phyloP scores from a whole-genome alignment of 2,113 vertebrate genomes.

The Eptatretus burgeri region DNA sequence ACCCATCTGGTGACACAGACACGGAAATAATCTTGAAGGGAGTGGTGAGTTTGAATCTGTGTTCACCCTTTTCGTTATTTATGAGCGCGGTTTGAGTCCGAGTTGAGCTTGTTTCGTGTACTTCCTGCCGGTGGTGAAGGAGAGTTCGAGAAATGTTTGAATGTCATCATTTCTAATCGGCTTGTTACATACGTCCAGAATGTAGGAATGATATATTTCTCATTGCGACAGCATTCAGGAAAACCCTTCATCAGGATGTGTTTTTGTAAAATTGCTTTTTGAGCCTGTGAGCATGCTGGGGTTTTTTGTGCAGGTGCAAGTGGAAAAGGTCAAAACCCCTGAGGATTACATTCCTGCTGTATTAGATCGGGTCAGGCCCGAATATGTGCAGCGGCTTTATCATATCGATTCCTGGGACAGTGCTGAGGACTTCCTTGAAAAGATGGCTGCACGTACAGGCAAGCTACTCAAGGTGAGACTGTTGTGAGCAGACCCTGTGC shows the following conservation, averaged over 20 bases:
- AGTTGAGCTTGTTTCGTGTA: too few relatives aligned
- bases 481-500: background rate
- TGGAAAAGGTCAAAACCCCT: slow-evolving; percentile 76
- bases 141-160: too few relatives aligned
- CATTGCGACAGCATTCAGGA: too few relatives aligned
- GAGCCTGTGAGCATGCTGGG: background rate
- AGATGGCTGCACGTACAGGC: slow-evolving; percentile 51
- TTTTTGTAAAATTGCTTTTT: background rate
- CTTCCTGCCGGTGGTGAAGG: too few relatives aligned
- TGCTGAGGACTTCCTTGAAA: slow-evolving; percentile 71
- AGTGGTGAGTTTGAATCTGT: slow-evolving; percentile 31
- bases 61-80: background rate
- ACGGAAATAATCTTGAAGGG: slow-evolving; percentile 78
- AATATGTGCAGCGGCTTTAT: slow-evolving; percentile 78
- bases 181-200: too few relatives aligned
- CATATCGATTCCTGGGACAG: slow-evolving; percentile 48
- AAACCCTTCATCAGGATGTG: too few relatives aligned
- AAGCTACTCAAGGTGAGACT: slow-evolving; percentile 56
- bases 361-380: slow-evolving; percentile 59
- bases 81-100: too few relatives aligned
- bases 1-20: slow-evolving; percentile 77
- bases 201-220: too few relatives aligned
- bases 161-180: too few relatives aligned
- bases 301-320: slow-evolving; percentile 39
- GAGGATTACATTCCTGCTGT: slow-evolving; percentile 64